These are phyloP conservation scores for Coryphaenoides rupestris DNA, from an alignment of 2,113 vertebrate genomes.

Conservation along the genomic window DNA sequence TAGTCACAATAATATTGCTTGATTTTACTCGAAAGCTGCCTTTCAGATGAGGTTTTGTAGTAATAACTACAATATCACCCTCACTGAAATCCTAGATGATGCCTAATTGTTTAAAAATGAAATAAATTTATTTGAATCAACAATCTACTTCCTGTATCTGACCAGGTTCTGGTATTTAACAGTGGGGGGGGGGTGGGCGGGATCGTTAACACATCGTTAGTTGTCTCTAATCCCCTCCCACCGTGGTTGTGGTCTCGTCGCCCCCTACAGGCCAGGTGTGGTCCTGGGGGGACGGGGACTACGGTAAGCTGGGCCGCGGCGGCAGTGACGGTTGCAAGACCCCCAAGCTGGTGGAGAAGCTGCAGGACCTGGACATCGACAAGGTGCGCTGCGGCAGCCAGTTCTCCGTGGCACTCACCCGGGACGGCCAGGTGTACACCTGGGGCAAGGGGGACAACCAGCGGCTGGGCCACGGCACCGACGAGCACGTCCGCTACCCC, in stretches of 20 bases:
- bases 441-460: constrained; percentile 99
- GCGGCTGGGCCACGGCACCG: constrained; percentile 92
- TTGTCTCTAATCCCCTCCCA: background rate
- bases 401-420: constrained; percentile 92
- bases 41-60: no score
- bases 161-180: no score
- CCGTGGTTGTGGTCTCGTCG: background rate
- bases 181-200: no score
- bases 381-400: constrained; percentile 96
- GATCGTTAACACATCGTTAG: background rate
- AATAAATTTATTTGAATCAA: no score
- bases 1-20: no score
- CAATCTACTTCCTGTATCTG: no score
- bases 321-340: constrained; percentile 98
- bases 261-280: constrained; percentile 89
- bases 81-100: no score
- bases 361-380: constrained; percentile 90
- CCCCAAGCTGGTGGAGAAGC: constrained; percentile 92
- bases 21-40: no score
- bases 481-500: constrained; percentile 94
- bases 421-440: constrained; percentile 95
- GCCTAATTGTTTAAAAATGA: no score
- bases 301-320: constrained; percentile 93
- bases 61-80: no score
- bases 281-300: constrained; percentile 98